These are phyloP conservation scores for Hipposideros armiger DNA, from an alignment of 2,113 vertebrate species.

Conservation along the genomic window DNA sequence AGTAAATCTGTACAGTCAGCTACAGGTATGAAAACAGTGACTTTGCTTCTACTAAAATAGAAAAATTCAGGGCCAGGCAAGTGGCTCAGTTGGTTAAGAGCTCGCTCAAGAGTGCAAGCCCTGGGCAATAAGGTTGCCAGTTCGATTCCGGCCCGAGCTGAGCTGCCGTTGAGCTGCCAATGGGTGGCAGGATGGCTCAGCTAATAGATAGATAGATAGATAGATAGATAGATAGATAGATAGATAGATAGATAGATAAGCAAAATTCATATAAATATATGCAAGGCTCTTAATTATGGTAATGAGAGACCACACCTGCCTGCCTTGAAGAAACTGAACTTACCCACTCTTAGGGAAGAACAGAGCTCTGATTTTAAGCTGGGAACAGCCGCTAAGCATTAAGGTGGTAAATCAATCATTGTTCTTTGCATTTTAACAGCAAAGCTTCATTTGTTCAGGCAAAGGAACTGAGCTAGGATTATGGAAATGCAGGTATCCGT, in stretches of 20 bases:
- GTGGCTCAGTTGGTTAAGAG: too few species aligned
- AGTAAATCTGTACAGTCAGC: neutral
- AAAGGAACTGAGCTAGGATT: slow-evolving; percentile 37
- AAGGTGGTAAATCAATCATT: neutral
- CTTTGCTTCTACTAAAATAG: neutral
- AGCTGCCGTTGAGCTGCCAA: too few species aligned
- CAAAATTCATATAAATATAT: neutral
- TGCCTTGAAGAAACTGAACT: neutral
- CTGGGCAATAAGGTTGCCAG: too few species aligned
- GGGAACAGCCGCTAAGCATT: neutral
- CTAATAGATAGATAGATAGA: too few species aligned
- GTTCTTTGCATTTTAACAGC: slow-evolving; percentile 14
- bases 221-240: too few species aligned
- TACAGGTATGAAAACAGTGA: neutral
- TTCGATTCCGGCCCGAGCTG: too few species aligned
- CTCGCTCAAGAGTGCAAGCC: too few species aligned
- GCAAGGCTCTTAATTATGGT: neutral
- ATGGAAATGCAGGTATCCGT: neutral
- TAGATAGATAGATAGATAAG: too few species aligned
- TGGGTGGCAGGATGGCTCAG: too few species aligned
- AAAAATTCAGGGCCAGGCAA: neutral
- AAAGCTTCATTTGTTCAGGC: slow-evolving; percentile 34
- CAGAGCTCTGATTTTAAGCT: neutral
- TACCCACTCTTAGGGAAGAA: neutral
- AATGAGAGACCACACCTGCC: fast-evolving